phyloP scores from a whole-genome alignment of 2,888 invertebrate genomes.

The Zaprionus lineosus region DNA sequence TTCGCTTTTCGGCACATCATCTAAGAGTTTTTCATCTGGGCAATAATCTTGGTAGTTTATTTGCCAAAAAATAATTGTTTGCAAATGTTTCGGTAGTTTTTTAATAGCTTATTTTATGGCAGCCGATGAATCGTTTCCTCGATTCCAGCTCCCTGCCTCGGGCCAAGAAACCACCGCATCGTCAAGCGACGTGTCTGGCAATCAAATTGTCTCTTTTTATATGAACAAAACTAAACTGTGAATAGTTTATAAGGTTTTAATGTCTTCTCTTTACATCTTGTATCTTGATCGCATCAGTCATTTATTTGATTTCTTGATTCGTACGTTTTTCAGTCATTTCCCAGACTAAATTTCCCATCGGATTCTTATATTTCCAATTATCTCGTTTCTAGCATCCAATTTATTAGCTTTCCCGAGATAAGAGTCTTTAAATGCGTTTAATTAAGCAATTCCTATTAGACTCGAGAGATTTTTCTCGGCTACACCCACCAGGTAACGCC shows the following conservation, averaged over 20 bases:
- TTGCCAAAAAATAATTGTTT: conserved; percentile 6
- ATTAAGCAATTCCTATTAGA: conserved; percentile 70
- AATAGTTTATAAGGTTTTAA: too few relatives aligned
- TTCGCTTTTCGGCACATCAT: conserved; percentile 34
- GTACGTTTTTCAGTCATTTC: too few relatives aligned
- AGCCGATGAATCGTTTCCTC: conserved; percentile 25
- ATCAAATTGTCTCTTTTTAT: too few relatives aligned
- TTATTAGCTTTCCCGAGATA: conserved; percentile 14
- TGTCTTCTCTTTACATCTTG: too few relatives aligned
- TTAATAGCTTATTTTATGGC: conserved; percentile 30
- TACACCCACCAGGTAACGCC: conserved; percentile 62
- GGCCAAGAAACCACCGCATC: too few relatives aligned
- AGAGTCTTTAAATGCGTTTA: conserved; percentile 41
- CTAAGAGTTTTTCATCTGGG: conserved; percentile 19
- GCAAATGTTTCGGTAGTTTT: conserved; percentile 37
- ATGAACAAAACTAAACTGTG: too few relatives aligned
- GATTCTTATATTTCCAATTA: conserved; percentile 1
- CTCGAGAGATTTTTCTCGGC: conserved; percentile 40
- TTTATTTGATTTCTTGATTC: too few relatives aligned
- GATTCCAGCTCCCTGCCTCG: too few relatives aligned
- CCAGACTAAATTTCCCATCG: neutral
- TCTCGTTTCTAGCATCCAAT: neutral
- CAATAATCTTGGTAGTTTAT: conserved; percentile 27
- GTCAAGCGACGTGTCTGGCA: neutral
- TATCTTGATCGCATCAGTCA: too few relatives aligned